These are phyloP conservation scores for Dioctria rufipes DNA, from an alignment of 2,888 invertebrate genomes.

Conservation along the genomic window DNA sequence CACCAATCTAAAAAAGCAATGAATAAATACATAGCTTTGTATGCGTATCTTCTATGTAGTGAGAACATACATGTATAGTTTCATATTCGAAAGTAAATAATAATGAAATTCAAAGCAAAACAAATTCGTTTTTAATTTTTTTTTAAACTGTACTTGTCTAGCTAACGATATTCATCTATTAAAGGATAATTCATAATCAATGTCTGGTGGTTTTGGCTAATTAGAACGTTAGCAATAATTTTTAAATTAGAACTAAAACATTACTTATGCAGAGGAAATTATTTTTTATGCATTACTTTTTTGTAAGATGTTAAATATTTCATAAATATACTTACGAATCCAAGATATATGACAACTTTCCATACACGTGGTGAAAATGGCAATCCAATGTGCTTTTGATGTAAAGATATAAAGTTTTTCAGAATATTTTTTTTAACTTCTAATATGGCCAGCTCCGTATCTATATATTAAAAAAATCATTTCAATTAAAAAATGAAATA, in stretches of 20 bases:
- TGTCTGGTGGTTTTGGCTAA: too few species aligned
- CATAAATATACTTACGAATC: background rate
- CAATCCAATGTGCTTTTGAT: conserved; percentile 6
- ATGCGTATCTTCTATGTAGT: background rate
- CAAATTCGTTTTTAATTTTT: too few species aligned
- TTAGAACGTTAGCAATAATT: too few species aligned
- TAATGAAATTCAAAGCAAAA: too few species aligned
- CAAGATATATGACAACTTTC: background rate
- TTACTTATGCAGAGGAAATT: too few species aligned
- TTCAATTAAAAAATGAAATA: background rate
- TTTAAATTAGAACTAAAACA: too few species aligned
- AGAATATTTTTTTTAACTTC: background rate
- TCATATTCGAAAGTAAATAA: background rate
- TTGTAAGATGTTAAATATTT: too few species aligned
- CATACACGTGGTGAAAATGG: background rate
- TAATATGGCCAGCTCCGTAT: too few species aligned
- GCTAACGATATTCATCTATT: background rate
- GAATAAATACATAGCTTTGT: background rate
- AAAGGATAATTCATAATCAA: background rate
- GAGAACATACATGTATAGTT: background rate
- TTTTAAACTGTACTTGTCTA: too few species aligned
- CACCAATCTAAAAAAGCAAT: background rate
- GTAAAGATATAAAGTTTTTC: background rate
- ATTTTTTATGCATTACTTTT: too few species aligned
- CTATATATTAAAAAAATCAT: background rate